A percentile compares a stretch with the other conserved stretches of the same genome.
These are phyloP conservation scores for Drosophila nigromelanica DNA, from an alignment of 1,140 invertebrate species.

Conservation along the genomic window DNA sequence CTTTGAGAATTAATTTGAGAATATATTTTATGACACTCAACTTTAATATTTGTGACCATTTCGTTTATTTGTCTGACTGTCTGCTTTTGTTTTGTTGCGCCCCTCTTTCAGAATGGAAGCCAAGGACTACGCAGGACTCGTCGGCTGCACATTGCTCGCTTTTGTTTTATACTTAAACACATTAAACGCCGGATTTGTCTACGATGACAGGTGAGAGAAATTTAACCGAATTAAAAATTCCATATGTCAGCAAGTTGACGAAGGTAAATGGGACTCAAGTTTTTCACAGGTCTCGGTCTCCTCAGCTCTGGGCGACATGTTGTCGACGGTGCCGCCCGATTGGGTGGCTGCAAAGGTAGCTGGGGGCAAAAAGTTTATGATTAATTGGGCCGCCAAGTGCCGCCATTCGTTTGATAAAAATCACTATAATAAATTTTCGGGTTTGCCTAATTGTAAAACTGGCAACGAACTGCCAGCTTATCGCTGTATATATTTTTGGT, in stretches of 20 bases:
- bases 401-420: slow-evolving; percentile 78
- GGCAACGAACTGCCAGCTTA: slow-evolving; percentile 56
- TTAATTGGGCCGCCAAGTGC: slow-evolving; percentile 79
- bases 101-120: slow-evolving; percentile 48
- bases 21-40: slow-evolving; percentile 80
- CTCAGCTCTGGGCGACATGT: slow-evolving; percentile 42
- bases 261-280: slow-evolving; percentile 64
- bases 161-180: slow-evolving; percentile 94
- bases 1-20: slow-evolving; percentile 75
- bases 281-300: slow-evolving; percentile 5
- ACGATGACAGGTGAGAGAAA: slow-evolving; percentile 91
- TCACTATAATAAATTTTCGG: slow-evolving; percentile 73
- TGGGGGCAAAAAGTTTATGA: slow-evolving; percentile 63
- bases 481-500: slow-evolving; percentile 44
- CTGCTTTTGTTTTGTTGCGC: slow-evolving; percentile 36
- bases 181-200: slow-evolving; percentile 95
- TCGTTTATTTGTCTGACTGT: slow-evolving; percentile 46
- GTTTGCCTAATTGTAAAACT: slow-evolving; percentile 76
- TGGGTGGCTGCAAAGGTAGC: neutral
- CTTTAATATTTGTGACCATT: slow-evolving; percentile 75
- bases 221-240: slow-evolving; percentile 84
- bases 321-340: slow-evolving; percentile 31
- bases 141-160: slow-evolving; percentile 88
- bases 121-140: slow-evolving; percentile 90
- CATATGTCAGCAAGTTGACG: slow-evolving; percentile 80